Percentiles rank a stretch among this genome's conserved stretches.
These are phyloP conservation scores for Shargacucullia verbasci DNA, from an alignment of 2,888 invertebrate genomes.

Conservation along the genomic window DNA sequence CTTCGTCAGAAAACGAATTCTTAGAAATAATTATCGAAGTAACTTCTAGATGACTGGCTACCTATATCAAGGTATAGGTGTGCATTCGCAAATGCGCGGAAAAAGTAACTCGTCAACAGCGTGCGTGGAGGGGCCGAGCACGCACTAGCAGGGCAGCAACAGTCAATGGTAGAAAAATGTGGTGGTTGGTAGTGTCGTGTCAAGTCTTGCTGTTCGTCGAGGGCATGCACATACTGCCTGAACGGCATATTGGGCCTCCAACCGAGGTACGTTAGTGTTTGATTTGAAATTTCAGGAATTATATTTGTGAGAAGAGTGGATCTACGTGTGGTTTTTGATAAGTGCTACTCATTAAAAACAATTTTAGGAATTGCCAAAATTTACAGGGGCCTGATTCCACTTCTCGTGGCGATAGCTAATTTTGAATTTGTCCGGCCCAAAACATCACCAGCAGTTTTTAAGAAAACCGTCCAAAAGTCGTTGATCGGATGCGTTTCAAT, in stretches of 20 bases:
- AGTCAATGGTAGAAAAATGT: constrained; percentile 71
- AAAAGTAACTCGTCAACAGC: constrained; percentile 27
- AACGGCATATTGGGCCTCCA: constrained; percentile 58
- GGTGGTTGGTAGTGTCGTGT: constrained; percentile 74
- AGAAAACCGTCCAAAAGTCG: too few species aligned
- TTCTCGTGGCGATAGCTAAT: too few species aligned
- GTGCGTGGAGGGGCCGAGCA: constrained; percentile 40
- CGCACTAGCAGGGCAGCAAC: constrained; percentile 19
- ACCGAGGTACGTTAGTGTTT: constrained; percentile 59
- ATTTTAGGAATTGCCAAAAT: too few species aligned
- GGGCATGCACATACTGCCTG: constrained; percentile 66
- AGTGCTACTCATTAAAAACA: too few species aligned
- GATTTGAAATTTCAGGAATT: background rate
- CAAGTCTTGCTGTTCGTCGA: constrained; percentile 65
- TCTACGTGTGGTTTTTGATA: background rate
- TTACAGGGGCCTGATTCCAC: too few species aligned
- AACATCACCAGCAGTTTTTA: too few species aligned
- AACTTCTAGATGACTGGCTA: too few species aligned
- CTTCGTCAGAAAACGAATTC: too few species aligned
- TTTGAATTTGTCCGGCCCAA: too few species aligned
- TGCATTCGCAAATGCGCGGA: constrained; percentile 23
- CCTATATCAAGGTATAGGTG: constrained; percentile 1
- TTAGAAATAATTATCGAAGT: too few species aligned
- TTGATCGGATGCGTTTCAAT: too few species aligned
- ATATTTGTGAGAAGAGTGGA: background rate